Evolutionary conservation across 2,113 vertebrate genomes (phyloP).

Genomic region (Tursiops truncatus): DNA sequence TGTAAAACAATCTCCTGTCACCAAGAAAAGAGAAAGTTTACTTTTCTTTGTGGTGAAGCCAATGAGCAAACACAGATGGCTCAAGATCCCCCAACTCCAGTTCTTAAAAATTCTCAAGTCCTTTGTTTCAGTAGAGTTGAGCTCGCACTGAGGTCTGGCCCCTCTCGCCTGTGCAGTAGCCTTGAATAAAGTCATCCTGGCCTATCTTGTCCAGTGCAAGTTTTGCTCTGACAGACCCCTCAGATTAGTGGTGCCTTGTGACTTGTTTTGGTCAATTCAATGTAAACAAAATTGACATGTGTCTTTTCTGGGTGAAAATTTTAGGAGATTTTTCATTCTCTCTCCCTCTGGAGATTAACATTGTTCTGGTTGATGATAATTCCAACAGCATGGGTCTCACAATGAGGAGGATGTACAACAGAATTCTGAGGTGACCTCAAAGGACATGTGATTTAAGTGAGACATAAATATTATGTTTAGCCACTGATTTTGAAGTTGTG

Average conservation of each 20-base stretch:
- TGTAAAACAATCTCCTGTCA: neutral
- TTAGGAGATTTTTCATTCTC: neutral
- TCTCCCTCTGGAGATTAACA: neutral
- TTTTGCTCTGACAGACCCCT: neutral
- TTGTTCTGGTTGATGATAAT: neutral
- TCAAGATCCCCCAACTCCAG: neutral
- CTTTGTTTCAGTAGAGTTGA: neutral
- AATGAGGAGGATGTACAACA: neutral
- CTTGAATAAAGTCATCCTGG: neutral
- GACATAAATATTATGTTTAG: neutral
- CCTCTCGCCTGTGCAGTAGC: neutral
- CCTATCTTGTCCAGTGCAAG: neutral
- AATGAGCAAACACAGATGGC: neutral
- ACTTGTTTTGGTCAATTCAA: neutral
- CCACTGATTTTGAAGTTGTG: neutral
- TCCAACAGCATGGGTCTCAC: neutral
- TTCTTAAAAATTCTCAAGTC: neutral
- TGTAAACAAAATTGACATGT: neutral
- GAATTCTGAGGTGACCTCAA: neutral
- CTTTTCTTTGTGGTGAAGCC: neutral
- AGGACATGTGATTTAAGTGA: neutral
- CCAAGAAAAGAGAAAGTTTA: neutral
- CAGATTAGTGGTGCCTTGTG: neutral
- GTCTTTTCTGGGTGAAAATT: neutral
- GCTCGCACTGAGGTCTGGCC: neutral